Evolutionary conservation across 2,113 vertebrate genomes (phyloP), one percentile per base, ranked within the genome.

Genomic region (Syngnathus typhle): DNA sequence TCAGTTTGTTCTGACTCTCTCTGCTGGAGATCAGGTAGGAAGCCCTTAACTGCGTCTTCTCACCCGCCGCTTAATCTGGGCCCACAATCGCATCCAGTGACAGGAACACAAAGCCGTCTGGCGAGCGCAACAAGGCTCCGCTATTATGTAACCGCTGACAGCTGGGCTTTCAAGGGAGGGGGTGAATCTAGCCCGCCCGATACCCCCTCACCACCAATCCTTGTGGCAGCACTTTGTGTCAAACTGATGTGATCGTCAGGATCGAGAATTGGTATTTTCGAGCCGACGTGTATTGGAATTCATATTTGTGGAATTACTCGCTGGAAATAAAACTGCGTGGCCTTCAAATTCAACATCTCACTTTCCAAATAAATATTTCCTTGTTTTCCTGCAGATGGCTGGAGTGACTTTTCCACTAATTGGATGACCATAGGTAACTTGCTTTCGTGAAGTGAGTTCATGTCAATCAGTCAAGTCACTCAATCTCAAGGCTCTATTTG

Each of bases 91-190:
- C 85, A 81, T 77, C 84, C 85, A 82, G 73, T 88, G 87, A 89
- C 90, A 90, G 81, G 81, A 69, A 27, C 86, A 91, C 88, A 91
- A 91, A 91, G 89, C 87, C 73, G 72, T 82, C 84, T 80, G 60
- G 79, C 80, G 63, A 86, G 81, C 74, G 86, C 87, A 82, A 88
- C 91, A 85, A 88, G 88, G 82, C 87, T 85, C 79, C 43, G 82
- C 88, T 89, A 89, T 92, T 92, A 92, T 91, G 88, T 91, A 92
- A 92, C 87, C 69, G 58, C 77, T 82, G 88, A 91, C 89, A 92
- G 90, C 89, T 91, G 89, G 88, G 88, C 84, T 86, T 85, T 88
- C 76, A 80, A 83, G 78, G 82, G 80, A 84, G 76, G 82, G 27
- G 81, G 85, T 77, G 82, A 83, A 44, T 27, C 39, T 8, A 15